phyloP scores from a whole-genome alignment of 2,888 invertebrate species.

The Xestia ashworthii region DNA sequence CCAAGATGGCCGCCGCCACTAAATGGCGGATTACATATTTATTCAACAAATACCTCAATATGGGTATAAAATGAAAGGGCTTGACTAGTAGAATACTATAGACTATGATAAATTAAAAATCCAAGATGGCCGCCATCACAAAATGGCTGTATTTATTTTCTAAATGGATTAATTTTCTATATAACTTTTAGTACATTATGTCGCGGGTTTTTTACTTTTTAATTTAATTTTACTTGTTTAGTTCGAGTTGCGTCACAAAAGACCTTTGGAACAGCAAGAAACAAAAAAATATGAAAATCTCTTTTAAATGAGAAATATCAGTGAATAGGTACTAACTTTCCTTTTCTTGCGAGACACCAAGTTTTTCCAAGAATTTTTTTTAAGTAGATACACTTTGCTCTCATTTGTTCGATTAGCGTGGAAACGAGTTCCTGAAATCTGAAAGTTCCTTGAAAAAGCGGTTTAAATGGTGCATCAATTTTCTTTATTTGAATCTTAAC shows the following conservation, averaged over 20 bases:
- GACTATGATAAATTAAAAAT: too few relatives aligned
- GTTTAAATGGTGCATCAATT: constrained; percentile 6
- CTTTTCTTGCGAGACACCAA: constrained; percentile 5
- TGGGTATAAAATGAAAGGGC: too few relatives aligned
- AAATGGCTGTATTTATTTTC: too few relatives aligned
- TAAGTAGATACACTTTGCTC: background rate
- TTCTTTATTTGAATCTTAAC: constrained; percentile 3
- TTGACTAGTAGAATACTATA: too few relatives aligned
- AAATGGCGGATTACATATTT: too few relatives aligned
- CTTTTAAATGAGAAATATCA: constrained; percentile 6
- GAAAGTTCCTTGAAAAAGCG: background rate
- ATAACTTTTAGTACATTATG: too few relatives aligned
- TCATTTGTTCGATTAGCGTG: constrained; percentile 12
- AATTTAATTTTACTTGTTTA: background rate
- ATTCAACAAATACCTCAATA: too few relatives aligned
- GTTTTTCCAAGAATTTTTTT: background rate
- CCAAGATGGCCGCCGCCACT: too few relatives aligned
- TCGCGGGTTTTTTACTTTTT: too few relatives aligned
- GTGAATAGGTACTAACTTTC: constrained; percentile 2
- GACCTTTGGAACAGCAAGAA: background rate
- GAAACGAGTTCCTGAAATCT: constrained; percentile 2
- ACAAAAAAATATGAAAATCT: too few relatives aligned
- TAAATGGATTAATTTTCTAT: too few relatives aligned
- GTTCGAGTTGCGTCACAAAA: constrained; percentile 1
- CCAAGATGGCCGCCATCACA: too few relatives aligned